Base-by-base conservation (phyloP, 1,140 invertebrate species). In the Zaprionus nigranus region DNA sequence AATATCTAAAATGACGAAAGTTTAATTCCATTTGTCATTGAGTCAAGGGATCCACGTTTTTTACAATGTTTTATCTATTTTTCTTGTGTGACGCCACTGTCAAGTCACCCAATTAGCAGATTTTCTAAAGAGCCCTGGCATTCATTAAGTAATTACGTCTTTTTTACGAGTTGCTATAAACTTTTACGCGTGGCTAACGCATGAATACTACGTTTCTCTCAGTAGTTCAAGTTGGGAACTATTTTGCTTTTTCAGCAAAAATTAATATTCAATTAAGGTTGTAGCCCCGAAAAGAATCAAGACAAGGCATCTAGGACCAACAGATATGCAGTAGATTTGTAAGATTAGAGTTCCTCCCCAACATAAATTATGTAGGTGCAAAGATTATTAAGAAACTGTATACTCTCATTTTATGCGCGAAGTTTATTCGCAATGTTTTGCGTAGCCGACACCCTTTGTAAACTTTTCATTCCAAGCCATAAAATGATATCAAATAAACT, bases 371-470 rank as follows among this genome's bases (percentile, higher is more conserved):
- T 5, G 46, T 74, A 74, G 58, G 69, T 74, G 65, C 62, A 74
- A 62, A 66, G 71, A 74, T 68, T 74, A 74, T 74, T 68, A 74
- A 57, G 71, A 57, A 65, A 68, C 68, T 68, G 13, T 38, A 38
- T 15, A 38, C 13, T 38, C 36, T 13, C 13, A 38, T 38, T 38
- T 38, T 38, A 38, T 13, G 36, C 36, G 4, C 13, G 3, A 38
- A 38, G 36, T 38, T 38, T 38, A 38, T 38, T 38, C 13, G 36
- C 13, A 12, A 38, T 38, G 36, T 15, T n/a, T n/a, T n/a, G n/a
- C n/a, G n/a, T n/a, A n/a, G n/a, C n/a, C n/a, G n/a, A n/a, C n/a
- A n/a, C n/a, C n/a, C n/a, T n/a, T 0, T 17, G 40, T 9, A 17
- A 17, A 46, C 15, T 46, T 46, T 46, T 7, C n/a, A 46, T 46